Conservation (phyloP, 2,888 invertebrate genomes). For the Podabrus alpinus region DNA sequence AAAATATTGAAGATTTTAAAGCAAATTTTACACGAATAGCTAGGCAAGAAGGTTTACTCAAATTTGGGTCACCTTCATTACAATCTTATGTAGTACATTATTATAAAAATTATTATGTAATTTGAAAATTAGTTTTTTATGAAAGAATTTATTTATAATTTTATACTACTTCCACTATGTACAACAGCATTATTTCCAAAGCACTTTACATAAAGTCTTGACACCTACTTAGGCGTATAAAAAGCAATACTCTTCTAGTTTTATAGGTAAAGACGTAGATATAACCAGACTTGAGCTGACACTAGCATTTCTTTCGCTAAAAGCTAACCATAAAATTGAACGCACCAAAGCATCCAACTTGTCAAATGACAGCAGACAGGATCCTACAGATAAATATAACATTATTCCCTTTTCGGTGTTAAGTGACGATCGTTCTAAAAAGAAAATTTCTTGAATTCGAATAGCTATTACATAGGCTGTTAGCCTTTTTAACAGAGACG, state of each 20-base stretch:
- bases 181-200: background rate
- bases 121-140: background rate
- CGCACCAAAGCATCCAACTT: constrained; percentile 9
- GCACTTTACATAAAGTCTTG: background rate
- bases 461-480: constrained; percentile 9
- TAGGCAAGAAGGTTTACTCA: background rate
- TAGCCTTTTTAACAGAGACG: constrained; percentile 7
- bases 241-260: constrained; percentile 8
- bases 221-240: constrained; percentile 3
- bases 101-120: too few species aligned
- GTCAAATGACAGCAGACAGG: constrained; percentile 12
- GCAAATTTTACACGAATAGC: background rate
- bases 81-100: too few species aligned
- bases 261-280: constrained; percentile 16
- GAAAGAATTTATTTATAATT: background rate
- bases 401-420: constrained; percentile 10
- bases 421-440: background rate
- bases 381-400: constrained; percentile 13
- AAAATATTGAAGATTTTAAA: background rate
- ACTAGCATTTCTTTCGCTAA: constrained; percentile 16
- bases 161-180: background rate
- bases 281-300: constrained; percentile 10
- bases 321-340: constrained; percentile 15
- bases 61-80: background rate
- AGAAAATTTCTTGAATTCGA: constrained; percentile 10